Base-by-base conservation (phyloP, 2,113 vertebrate genomes). In the Dipodomys stephensi region DNA sequence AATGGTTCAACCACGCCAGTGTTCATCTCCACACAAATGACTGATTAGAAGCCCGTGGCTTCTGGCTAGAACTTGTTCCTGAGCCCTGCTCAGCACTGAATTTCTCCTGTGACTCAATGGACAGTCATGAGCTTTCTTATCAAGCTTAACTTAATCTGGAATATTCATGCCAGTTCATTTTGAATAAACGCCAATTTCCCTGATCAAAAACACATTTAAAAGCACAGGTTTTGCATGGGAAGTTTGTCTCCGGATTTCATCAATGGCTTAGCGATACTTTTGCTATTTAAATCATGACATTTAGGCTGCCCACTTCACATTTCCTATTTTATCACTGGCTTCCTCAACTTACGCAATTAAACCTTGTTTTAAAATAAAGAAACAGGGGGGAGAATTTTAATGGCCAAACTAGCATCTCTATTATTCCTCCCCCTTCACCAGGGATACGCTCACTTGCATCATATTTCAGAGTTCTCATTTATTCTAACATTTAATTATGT, bases 61-160 rank as follows among this genome's bases (percentile, higher is more conserved):
- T 12, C 49, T 49, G 49, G 12, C 49, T 49, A 12, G 9, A 9
- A 2, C 49, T 49, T 12, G 9, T 46, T 39, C 22, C 23, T 6
- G 25, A 85, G n/a, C n/a, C 4, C 8, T 35, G 64, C n/a, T 79
- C 1, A 1, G 15, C 44, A 87, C 77, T 86, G 46, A 83, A 28
- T 72, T 57, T 13, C 20, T 67, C 28, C n/a, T 30, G 2, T 46
- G 72, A 2, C 22, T 78, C 8, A 87, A 69, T 87, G 44, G 15
- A 62, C 4, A 16, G 35, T 57, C n/a, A 71, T 39, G 57, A 84
- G 6, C 2, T 78, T 77, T 85, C 53, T 92, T 90, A 57, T 67
- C 46, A 95, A 94, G 46, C 73, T 60, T 46, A 71, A 72, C 85
- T 90, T 32, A 83, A 62, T 6, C 35, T 94, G 10, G 64, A 81